These are phyloP conservation scores for Cactoblastis cactorum DNA, from an alignment of 2,888 invertebrate species.

Conservation along the genomic window DNA sequence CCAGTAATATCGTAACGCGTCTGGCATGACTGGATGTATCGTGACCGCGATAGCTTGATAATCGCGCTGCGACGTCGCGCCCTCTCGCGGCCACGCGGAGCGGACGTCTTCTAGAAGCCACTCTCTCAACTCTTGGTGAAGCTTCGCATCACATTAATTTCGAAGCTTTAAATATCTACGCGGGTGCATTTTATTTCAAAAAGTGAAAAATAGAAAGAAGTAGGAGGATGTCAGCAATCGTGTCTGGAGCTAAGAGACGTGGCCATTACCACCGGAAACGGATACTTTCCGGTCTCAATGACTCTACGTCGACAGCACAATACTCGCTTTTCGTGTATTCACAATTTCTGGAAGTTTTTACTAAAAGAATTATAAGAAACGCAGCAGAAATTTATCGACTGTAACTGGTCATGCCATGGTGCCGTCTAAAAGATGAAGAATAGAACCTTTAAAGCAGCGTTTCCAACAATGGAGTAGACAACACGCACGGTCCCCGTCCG, in stretches of 20 bases:
- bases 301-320: constrained; percentile 56
- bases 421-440: constrained; percentile 78
- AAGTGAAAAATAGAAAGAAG: constrained; percentile 71
- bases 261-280: constrained; percentile 63
- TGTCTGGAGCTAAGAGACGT: constrained; percentile 71
- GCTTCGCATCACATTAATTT: constrained; percentile 66
- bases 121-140: constrained; percentile 61
- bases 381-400: constrained; percentile 77
- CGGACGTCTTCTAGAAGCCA: constrained; percentile 64
- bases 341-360: constrained; percentile 70
- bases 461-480: constrained; percentile 79
- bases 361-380: constrained; percentile 77
- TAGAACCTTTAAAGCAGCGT: constrained; percentile 78
- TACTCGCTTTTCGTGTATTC: constrained; percentile 72
- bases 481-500: constrained; percentile 75
- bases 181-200: constrained; percentile 74
- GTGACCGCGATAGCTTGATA: constrained; percentile 64
- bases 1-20: constrained; percentile 62
- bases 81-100: constrained; percentile 66
- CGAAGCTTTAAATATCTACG: constrained; percentile 72
- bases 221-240: constrained; percentile 73
- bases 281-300: constrained; percentile 58
- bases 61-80: constrained; percentile 46
- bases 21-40: constrained; percentile 53
- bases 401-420: constrained; percentile 79